These are phyloP conservation scores for Ceramica pisi DNA, from an alignment of 2,888 invertebrate species.

Conservation along the genomic window DNA sequence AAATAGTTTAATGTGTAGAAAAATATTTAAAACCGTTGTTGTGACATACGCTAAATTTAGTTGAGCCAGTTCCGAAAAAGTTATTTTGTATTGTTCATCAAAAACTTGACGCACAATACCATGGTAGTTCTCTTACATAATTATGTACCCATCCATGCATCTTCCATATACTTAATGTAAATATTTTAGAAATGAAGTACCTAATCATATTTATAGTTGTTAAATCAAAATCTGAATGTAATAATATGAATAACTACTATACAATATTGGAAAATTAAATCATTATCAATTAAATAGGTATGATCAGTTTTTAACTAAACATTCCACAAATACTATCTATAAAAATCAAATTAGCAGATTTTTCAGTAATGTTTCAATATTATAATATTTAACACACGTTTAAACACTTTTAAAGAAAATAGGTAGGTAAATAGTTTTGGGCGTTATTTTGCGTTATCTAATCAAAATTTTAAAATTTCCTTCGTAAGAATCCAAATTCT, in stretches of 20 bases:
- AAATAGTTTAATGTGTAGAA: constrained; percentile 45
- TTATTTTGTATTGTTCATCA: constrained; percentile 68
- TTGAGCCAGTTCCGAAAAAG: constrained; percentile 76
- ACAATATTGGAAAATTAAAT: constrained; percentile 64
- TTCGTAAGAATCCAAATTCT: neutral
- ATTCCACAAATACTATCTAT: constrained; percentile 59
- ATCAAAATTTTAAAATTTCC: neutral
- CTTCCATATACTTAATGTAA: constrained; percentile 73
- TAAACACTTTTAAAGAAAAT: neutral
- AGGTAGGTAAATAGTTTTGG: neutral
- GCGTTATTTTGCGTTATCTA: constrained; percentile 8
- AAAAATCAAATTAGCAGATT: constrained; percentile 15
- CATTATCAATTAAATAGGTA: constrained; percentile 52
- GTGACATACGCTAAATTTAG: constrained; percentile 47
- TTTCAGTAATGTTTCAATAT: constrained; percentile 13
- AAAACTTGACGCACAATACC: constrained; percentile 75
- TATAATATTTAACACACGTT: constrained; percentile 3
- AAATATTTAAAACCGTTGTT: constrained; percentile 47
- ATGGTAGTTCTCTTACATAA: constrained; percentile 61
- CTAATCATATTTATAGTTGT: constrained; percentile 68
- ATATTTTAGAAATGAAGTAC: constrained; percentile 74
- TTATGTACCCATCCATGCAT: constrained; percentile 65
- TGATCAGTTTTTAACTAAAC: constrained; percentile 61
- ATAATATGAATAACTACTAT: constrained; percentile 54
- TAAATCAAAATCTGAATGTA: constrained; percentile 70